Conservation (phyloP, 1,140 invertebrate genomes). For the Drosophila nebulosa region DNA sequence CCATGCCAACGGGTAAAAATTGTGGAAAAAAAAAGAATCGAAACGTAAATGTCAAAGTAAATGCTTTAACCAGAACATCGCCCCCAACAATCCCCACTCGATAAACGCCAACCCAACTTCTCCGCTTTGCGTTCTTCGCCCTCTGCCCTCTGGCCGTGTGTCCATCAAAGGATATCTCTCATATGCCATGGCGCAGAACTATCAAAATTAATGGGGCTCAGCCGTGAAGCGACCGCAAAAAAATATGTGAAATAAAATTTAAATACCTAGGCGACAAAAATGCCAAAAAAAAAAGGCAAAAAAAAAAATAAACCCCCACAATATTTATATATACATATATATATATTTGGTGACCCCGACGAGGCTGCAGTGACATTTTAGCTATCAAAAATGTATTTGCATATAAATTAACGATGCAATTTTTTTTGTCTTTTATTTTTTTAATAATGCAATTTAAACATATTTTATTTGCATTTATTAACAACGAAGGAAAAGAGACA, state of each 20-base stretch:
- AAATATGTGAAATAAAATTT: conserved; percentile 62
- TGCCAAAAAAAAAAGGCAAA: not conserved
- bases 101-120: too few species aligned
- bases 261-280: conserved; percentile 50
- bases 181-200: conserved; percentile 56
- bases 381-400: conserved; percentile 78
- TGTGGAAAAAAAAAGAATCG: not conserved
- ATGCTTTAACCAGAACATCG: conserved; percentile 15
- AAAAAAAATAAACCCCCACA: conserved; percentile 10
- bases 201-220: conserved; percentile 72
- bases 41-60: conserved; percentile 43
- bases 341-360: not conserved
- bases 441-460: conserved; percentile 77
- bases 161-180: conserved; percentile 65
- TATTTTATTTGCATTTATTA: conserved; percentile 79
- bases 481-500: conserved; percentile 18
- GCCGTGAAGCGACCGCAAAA: conserved; percentile 38
- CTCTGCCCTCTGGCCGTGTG: too few species aligned
- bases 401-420: conserved; percentile 74
- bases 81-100: too few species aligned
- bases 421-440: too few species aligned
- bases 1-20: conserved; percentile 40
- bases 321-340: not conserved
- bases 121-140: too few species aligned
- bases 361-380: conserved; percentile 62